These are phyloP conservation scores for Polypedilum vanderplanki DNA, from an alignment of 1,140 invertebrate species.

Conservation along the genomic window DNA sequence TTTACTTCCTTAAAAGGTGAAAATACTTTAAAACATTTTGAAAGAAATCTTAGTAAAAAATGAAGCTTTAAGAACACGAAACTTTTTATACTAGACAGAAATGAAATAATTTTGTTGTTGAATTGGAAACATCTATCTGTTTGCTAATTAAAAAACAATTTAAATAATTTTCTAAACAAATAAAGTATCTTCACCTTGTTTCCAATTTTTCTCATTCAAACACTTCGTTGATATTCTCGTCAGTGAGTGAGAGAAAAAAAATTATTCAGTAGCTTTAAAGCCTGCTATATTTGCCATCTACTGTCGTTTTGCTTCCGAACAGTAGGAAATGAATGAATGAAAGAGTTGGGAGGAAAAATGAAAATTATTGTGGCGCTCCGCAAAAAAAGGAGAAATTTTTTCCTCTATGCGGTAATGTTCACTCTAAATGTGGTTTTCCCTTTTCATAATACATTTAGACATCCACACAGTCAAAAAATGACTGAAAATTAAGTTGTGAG, in stretches of 20 bases:
- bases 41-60: too few relatives aligned
- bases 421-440: neutral
- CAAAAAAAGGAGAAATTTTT: neutral
- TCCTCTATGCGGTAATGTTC: constrained; percentile 11
- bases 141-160: too few relatives aligned
- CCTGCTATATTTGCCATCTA: neutral
- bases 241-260: neutral
- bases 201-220: too few relatives aligned
- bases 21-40: neutral
- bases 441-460: neutral
- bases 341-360: neutral
- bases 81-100: too few relatives aligned
- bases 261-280: neutral
- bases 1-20: neutral
- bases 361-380: constrained; percentile 10
- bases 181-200: too few relatives aligned
- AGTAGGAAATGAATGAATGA: neutral
- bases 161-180: too few relatives aligned
- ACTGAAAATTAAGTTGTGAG: neutral
- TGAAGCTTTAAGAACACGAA: too few relatives aligned
- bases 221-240: neutral
- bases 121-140: too few relatives aligned
- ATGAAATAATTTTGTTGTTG: too few relatives aligned
- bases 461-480: neutral
- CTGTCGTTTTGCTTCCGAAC: neutral